Percentiles rank a stretch among this genome's conserved stretches.
Evolutionary conservation across 2,113 vertebrate species (phyloP).

Genomic region (Salvelinus sp.): DNA sequence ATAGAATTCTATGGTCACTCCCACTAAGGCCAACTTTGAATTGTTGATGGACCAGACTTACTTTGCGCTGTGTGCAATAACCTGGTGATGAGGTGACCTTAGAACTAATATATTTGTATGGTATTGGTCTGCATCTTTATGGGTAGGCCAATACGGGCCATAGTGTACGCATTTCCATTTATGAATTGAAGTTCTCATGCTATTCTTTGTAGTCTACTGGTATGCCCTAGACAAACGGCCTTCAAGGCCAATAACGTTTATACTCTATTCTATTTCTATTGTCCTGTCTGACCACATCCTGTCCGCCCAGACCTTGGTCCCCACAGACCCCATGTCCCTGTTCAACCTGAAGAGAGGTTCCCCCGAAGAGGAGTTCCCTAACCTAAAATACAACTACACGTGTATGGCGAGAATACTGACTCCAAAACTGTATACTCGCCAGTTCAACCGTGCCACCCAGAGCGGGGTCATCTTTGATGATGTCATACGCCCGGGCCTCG

Average conservation of each 20-base stretch:
- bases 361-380: conserved; percentile 73
- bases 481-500: conserved; percentile 72
- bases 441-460: conserved; percentile 70
- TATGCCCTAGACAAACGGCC: too few relatives aligned
- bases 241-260: background rate
- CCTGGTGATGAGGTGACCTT: too few relatives aligned
- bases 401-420: conserved; percentile 70
- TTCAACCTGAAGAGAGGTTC: conserved; percentile 64
- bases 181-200: too few relatives aligned
- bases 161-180: too few relatives aligned
- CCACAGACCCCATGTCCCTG: conserved; percentile 61
- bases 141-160: too few relatives aligned
- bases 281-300: conserved; percentile 12
- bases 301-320: conserved; percentile 52
- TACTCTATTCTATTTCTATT: background rate
- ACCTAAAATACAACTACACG: conserved; percentile 64
- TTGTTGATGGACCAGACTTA: too few relatives aligned
- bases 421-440: conserved; percentile 66
- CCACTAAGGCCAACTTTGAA: too few relatives aligned
- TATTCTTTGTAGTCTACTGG: too few relatives aligned
- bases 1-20: too few relatives aligned
- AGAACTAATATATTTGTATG: background rate
- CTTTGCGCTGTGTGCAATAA: too few relatives aligned
- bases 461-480: conserved; percentile 76
- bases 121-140: too few relatives aligned